These are phyloP conservation scores for Ennomos quercinarius DNA, from an alignment of 2,888 invertebrate species.

Conservation along the genomic window DNA sequence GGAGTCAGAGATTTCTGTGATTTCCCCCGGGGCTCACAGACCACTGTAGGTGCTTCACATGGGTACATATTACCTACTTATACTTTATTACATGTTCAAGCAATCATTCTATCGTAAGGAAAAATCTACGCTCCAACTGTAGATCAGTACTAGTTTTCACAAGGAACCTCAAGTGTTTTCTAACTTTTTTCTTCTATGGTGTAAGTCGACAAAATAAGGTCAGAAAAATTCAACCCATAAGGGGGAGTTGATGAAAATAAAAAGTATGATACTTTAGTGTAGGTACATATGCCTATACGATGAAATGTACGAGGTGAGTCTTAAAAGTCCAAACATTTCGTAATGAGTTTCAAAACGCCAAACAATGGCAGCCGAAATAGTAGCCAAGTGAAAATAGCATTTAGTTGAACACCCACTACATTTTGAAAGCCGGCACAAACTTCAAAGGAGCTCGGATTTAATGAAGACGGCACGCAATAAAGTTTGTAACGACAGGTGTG, in stretches of 20 bases:
- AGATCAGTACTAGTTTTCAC: neutral
- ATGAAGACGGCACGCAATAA: conserved; percentile 69
- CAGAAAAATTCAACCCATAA: too few species aligned
- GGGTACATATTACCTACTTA: conserved; percentile 44
- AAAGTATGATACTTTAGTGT: too few species aligned
- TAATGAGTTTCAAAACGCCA: conserved; percentile 13
- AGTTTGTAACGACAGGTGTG: conserved; percentile 65
- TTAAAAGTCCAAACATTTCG: too few species aligned
- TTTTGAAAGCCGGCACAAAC: conserved; percentile 50
- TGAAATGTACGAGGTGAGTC: too few species aligned
- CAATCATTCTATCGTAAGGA: conserved; percentile 29
- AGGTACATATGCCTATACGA: too few species aligned
- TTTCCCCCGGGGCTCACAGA: conserved; percentile 62
- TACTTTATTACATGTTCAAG: conserved; percentile 43
- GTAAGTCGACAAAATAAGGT: too few species aligned
- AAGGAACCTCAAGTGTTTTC: too few species aligned
- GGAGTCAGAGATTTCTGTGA: conserved; percentile 60
- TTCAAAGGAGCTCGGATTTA: conserved; percentile 63
- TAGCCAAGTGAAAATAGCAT: conserved; percentile 28
- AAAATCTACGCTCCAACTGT: conserved; percentile 6
- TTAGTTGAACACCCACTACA: conserved; percentile 27
- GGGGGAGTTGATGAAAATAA: too few species aligned
- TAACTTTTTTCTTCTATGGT: too few species aligned
- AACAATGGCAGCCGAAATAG: conserved; percentile 21
- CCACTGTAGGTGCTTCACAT: conserved; percentile 50